Evolutionary conservation across 2,888 invertebrate species (phyloP), one percentile per base, ranked within the genome.

Genomic region (Pseudococcus jackbeardsleyi): DNA sequence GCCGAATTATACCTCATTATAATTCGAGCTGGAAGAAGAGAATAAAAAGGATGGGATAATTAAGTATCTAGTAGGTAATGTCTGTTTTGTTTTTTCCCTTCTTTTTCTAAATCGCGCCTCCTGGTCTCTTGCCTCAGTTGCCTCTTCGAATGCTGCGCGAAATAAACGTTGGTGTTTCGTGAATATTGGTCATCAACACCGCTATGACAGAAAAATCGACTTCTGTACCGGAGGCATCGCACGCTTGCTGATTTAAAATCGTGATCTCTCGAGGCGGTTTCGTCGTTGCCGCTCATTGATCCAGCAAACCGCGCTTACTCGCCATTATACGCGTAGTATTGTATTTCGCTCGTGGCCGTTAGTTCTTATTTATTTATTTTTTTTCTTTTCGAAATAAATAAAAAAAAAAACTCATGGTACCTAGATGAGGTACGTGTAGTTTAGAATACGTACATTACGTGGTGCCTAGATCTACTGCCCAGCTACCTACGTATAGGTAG

Each of bases 171-270:
- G 42, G 39, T 33, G 54, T n/a, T 39, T 77, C 77, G 77, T 77
- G 77, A 77, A 77, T 77, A 42, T 39, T 77, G 77, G 42, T 77
- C 77, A 77, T 77, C 77, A 17, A 42, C 77, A 68, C 50, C 12
- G 85, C 33, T 42, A 54, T 42, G 85, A 42, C 85, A 39, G 42
- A 54, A 77, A 48, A 77, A 46, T 79, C 50, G 87, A 79, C 87
- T 87, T 87, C 87, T 87, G 87, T 50, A 87, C 87, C 87, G 79
- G 87, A 87, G 87, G 87, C 87, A 87, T 79, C 79, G 46, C 46
- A 46, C 87, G 77, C 72, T 87, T 72, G 77, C 77, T 54, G 50
- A 79, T 87, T 87, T 87, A 87, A 79, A 87, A 87, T 87, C 87
- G 87, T 87, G 87, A 87, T 79, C 19, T 7, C 87, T 54, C 7